Evolutionary conservation across 2,113 vertebrate genomes (phyloP), one percentile per base, ranked within the genome.

Genomic region (Symphodus melops): DNA sequence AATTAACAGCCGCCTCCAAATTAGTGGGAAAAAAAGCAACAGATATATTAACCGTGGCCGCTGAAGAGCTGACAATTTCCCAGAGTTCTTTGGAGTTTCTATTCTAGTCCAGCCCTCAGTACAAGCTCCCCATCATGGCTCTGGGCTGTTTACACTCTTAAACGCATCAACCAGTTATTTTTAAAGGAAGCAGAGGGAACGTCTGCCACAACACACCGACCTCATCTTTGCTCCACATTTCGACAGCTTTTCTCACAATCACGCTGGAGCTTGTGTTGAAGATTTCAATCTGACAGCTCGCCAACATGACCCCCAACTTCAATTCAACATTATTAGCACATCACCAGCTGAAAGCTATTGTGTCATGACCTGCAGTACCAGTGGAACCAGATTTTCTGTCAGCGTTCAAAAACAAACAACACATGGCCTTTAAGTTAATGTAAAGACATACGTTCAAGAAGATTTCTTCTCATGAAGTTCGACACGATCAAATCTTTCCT

Each of bases 91-190:
- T 48, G 20, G 39, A 41, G 39, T 41, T 41, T 41, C 39, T 14
- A 7, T 36, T 14, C 46, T 19, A 19, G 46, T 57, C 23, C 42
- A 63, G 17, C 28, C 33, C 19, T 71, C 56, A 9, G 16, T 53
- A 12, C 11, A 41, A 61, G 20, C 57, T 61, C 36, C 48, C 52
- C 7, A 25, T n/a, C 39, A 19, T 39, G 10, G 9, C 71, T 12
- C 23, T 14, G 52, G 48, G 36, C 37, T 49, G 72, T 68, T 68
- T 65, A 64, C 75, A 39, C 55, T 28, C 72, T 17, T 19, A 63
- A 58, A 64, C 44, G 48, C 2, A 75, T 2, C 69, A 23, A 69
- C 10, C 64, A 28, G 41, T 36, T 61, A 46, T 79, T 75, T 79
- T 75, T 74, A 65, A 39, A 48, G 46, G 46, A 74, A 52, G 37